Conservation (phyloP, 2,888 invertebrate genomes). For the Agrotis ipsilon region DNA sequence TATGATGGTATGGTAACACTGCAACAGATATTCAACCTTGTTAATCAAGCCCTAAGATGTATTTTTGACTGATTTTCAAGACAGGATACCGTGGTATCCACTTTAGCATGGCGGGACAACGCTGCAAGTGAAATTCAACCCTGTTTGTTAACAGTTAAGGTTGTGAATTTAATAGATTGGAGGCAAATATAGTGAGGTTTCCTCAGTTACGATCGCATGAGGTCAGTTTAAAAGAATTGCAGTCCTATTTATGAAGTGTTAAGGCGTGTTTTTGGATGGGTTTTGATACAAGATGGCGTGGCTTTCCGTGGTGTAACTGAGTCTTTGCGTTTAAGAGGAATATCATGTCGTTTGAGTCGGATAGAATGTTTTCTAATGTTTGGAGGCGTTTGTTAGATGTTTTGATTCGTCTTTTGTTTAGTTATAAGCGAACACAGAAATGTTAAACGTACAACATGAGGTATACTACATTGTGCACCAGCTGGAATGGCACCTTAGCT, state of each 20-base stretch:
- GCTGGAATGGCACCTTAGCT: no score
- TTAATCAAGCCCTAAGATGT: background rate
- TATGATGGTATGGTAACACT: constrained; percentile 39
- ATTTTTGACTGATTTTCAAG: background rate
- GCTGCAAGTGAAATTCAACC: background rate
- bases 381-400: constrained; percentile 34
- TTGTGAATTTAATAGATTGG: constrained; percentile 1
- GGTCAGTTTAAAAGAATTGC: background rate
- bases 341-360: constrained; percentile 56
- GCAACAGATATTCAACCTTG: constrained; percentile 12
- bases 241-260: background rate
- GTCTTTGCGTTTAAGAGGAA: constrained; percentile 58
- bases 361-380: constrained; percentile 56
- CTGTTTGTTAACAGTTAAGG: constrained; percentile 1
- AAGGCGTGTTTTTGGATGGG: constrained; percentile 15
- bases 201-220: constrained; percentile 3
- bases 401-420: background rate
- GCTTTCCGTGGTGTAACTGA: constrained; percentile 54
- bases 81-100: background rate
- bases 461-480: no score
- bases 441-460: no score
- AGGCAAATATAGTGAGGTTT: constrained; percentile 13
- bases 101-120: constrained; percentile 14
- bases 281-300: constrained; percentile 21
- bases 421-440: background rate